Evolutionary conservation across 2,797 vertebrate species (phyloP).

Genomic region (Pipistrellus pygmaeus): DNA sequence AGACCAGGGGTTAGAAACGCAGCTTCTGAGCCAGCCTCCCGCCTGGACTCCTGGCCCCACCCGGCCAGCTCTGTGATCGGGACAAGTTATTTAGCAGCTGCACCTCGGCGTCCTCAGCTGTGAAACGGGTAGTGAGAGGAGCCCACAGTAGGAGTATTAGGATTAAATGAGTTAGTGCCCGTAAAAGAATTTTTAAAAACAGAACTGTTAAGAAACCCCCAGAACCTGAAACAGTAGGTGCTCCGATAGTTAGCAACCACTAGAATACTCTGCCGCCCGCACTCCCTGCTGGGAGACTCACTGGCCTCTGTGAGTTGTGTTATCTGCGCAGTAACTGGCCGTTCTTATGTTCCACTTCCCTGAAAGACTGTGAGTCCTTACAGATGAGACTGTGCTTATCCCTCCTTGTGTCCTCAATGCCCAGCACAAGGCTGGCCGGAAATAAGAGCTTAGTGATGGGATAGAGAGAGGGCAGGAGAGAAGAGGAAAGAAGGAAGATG

Average conservation of each 20-base stretch:
- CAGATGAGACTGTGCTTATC: neutral
- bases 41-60: neutral
- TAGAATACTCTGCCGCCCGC: neutral
- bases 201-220: neutral
- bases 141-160: neutral
- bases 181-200: neutral
- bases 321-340: neutral
- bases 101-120: neutral
- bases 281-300: no score
- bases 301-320: neutral
- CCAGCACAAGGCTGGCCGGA: neutral
- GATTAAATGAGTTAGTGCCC: neutral
- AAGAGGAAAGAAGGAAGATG: neutral
- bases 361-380: neutral
- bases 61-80: neutral
- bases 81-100: neutral
- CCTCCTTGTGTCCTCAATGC: neutral
- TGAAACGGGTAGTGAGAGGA: neutral
- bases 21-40: neutral
- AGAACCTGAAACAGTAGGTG: neutral
- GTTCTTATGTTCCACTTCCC: neutral
- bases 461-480: neutral
- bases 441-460: neutral
- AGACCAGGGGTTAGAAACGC: neutral
- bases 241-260: neutral